Base-by-base conservation (phyloP, 2,888 invertebrate species). In the Pollenia labialis region DNA sequence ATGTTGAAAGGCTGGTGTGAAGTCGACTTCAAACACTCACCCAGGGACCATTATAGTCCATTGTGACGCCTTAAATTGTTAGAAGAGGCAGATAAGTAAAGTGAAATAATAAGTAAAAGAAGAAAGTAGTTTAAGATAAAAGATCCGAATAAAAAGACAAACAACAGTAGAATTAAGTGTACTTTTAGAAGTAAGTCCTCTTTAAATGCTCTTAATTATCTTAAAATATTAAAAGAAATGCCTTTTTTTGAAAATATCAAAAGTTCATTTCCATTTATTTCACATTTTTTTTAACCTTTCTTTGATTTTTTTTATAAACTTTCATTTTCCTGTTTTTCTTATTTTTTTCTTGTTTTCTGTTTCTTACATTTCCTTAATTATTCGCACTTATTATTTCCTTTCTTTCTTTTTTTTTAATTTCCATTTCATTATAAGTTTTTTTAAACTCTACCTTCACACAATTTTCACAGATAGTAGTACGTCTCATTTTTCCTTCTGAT, bases 321-420 rank as follows among this genome's bases (percentile, higher is more conserved):
- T 80, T 80, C 62, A 64, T 80, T 80, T 71, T 80, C n/a, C 54
- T 12, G 62, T 68, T 50, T 18, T 16, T 68, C 23, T 10, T 42
- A 23, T 23, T 62, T 68, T 69, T 32, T 64, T 72, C 72, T 18
- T 72, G 16, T 72, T 72, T 64, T 48, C 23, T 40, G 64, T 71
- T 50, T 18, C 4, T 12, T 54, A 72, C 64, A 81, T 81, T 81
- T 81, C 81, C 81, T 81, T 81, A 52, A 80, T 71, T 52, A 80
- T 80, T 80, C 58, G 48, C 68, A n/a, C n/a, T 50, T 68, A n/a
- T 50, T 40, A n/a, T 72, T 80, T 72, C 64, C 60, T 60, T 58
- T 62, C 54, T 50, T 12, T 71, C 52, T 62, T 7, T 10, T 42
- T 14, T 16, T 40, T 16, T 56, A 14, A 64, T 48, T 81, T 72